Conservation (phyloP, 2,888 invertebrate species). For the Margaritifera margaritifera region DNA sequence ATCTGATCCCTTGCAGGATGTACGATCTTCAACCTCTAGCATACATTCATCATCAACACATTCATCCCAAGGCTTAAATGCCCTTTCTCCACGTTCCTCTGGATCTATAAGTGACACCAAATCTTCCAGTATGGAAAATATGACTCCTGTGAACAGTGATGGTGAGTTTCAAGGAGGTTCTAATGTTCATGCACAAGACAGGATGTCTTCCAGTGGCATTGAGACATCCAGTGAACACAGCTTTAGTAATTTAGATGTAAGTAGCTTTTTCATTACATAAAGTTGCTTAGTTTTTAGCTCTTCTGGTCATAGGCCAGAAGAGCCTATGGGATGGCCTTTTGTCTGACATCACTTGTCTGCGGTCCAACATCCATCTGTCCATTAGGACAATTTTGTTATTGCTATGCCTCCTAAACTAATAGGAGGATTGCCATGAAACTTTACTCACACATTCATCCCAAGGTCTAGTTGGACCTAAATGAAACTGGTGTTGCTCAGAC, state of each 20-base stretch:
- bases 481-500: too few relatives aligned
- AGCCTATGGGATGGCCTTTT: too few relatives aligned
- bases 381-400: too few relatives aligned
- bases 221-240: conserved; percentile 56
- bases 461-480: too few relatives aligned
- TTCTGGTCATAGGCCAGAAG: too few relatives aligned
- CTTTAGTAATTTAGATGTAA: conserved; percentile 45
- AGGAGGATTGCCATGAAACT: too few relatives aligned
- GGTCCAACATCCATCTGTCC: too few relatives aligned
- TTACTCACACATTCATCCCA: too few relatives aligned
- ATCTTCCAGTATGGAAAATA: conserved; percentile 53
- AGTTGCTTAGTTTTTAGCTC: too few relatives aligned
- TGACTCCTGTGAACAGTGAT: conserved; percentile 62
- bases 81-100: conserved; percentile 32
- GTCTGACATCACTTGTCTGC: too few relatives aligned
- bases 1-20: conserved; percentile 1
- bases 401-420: too few relatives aligned
- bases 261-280: conserved; percentile 9
- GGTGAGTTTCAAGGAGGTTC: conserved; percentile 32
- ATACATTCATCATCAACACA: conserved; percentile 19
- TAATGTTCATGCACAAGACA: conserved; percentile 12
- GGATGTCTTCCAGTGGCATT: conserved; percentile 49
- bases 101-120: conserved; percentile 38
- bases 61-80: conserved; percentile 20
- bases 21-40: conserved; percentile 22